Evolutionary conservation across 2,888 invertebrate species (phyloP).

Genomic region (Pegoplata infirma): DNA sequence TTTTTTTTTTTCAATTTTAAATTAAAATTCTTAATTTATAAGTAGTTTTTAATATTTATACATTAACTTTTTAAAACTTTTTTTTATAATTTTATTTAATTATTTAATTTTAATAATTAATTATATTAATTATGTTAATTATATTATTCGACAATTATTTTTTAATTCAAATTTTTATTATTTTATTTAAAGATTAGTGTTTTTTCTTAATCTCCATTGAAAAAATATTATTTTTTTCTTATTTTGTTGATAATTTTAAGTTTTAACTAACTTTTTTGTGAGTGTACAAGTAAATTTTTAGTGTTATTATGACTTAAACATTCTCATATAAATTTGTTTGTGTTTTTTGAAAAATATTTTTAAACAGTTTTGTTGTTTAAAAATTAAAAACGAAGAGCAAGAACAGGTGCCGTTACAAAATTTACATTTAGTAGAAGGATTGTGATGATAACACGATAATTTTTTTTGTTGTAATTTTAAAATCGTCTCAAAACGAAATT

Average conservation of each 20-base stretch:
- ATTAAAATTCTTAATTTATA: not conserved
- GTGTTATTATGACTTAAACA: too few species aligned
- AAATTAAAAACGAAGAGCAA: not conserved
- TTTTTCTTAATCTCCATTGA: too few species aligned
- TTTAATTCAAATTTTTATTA: not conserved
- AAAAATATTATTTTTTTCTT: not conserved
- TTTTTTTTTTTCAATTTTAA: not conserved
- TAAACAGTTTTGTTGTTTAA: not conserved
- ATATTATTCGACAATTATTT: not conserved
- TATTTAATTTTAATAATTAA: not conserved
- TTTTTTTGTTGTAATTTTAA: not conserved
- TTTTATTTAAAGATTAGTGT: not conserved
- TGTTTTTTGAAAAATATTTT: not conserved
- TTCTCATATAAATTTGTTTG: not conserved
- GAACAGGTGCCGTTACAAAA: constrained; percentile 15
- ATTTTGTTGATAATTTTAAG: too few species aligned
- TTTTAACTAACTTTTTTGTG: not conserved
- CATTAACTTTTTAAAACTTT: not conserved
- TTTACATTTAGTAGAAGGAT: too few species aligned
- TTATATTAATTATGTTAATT: not conserved
- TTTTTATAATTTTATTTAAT: not conserved
- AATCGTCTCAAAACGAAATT: too few species aligned
- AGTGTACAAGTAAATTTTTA: not conserved
- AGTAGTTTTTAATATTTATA: not conserved
- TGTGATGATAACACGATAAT: not conserved